Base-by-base conservation (phyloP, 2,888 invertebrate genomes). In the Prosapia bicincta region DNA sequence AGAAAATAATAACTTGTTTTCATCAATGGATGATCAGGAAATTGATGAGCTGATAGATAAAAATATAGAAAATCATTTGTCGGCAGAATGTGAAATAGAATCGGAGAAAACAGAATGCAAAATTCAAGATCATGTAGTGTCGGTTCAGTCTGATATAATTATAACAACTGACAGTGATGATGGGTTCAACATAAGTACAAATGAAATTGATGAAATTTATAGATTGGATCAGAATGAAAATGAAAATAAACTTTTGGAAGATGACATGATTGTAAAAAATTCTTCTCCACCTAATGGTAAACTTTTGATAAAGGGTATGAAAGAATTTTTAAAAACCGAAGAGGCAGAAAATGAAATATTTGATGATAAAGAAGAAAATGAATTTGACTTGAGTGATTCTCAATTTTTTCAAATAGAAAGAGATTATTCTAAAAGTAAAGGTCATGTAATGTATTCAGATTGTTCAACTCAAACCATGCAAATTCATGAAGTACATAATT, bases 321-420 rank as follows among this genome's bases (percentile, higher is more conserved):
- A 10, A 2, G 54, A n/a, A 54, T 6, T 2, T 54, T 54, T 54
- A 20, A 20, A 54, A 20, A 20, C 3, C 20, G 54, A 20, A 20
- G 20, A 2, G 9, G 54, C 54, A 20, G 20, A 54, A 24, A 20
- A 2, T 30, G 24, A 28, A 69, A 30, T 1, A 2, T 3, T 30
- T 3, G 10, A 69, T 9, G 32, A 7, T 23, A 30, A 26, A 66
- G 25, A 23, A 7, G 65, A 38, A 54, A 26, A 54, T 66, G 54
- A 69, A n/a, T 75, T 75, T 71, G 71, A 75, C 30, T 13, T 7
- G 20, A 69, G 66, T 15, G 67, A 75, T 67, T 75, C 75, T 67
- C 75, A 75, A 24, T 71, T 75, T 71, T 71, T 75, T 20, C 71
- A 66, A 66, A 15, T 75, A 67, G 75, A 75, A 43, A 66, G 20